These are phyloP conservation scores for Poecilia picta DNA, from an alignment of 2,797 vertebrate species.

Conservation along the genomic window DNA sequence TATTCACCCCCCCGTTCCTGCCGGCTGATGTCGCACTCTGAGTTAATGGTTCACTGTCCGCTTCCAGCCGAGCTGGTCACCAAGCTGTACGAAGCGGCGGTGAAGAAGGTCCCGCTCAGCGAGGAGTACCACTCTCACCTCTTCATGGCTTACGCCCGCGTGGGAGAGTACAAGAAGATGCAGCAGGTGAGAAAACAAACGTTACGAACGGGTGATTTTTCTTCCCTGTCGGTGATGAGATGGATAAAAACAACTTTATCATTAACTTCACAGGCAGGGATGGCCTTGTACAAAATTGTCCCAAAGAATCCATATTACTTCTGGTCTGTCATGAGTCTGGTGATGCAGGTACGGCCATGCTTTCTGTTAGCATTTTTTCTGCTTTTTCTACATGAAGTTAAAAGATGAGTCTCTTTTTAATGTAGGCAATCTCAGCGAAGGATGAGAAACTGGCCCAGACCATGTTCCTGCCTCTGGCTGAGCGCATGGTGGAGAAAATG, in stretches of 20 bases:
- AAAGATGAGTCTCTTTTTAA: constrained; percentile 2
- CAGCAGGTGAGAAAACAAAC: constrained; percentile 86
- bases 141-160: constrained; percentile 98
- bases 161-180: constrained; percentile 99
- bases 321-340: constrained; percentile 99
- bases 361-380: neutral
- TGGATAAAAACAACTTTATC: constrained; percentile 16
- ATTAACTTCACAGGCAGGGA: constrained; percentile 87
- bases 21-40: neutral
- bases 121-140: constrained; percentile 99
- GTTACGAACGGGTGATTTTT: constrained; percentile 9
- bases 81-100: constrained; percentile 96
- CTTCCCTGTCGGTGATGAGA: constrained; percentile 4
- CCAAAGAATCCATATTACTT: constrained; percentile 99
- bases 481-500: constrained; percentile 99
- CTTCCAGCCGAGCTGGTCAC: constrained; percentile 94
- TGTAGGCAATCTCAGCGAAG: constrained; percentile 94
- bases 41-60: constrained; percentile 2
- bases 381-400: neutral
- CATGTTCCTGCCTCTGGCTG: constrained; percentile 97
- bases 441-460: constrained; percentile 97
- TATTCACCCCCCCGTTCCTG: constrained; percentile 13
- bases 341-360: constrained; percentile 89
- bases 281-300: constrained; percentile 98
- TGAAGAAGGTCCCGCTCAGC: constrained; percentile 95